Percentiles rank a stretch among this genome's conserved stretches.
Evolutionary conservation across 2,888 invertebrate species (phyloP).

Genomic region (Hermaeophaga mercurialis): DNA sequence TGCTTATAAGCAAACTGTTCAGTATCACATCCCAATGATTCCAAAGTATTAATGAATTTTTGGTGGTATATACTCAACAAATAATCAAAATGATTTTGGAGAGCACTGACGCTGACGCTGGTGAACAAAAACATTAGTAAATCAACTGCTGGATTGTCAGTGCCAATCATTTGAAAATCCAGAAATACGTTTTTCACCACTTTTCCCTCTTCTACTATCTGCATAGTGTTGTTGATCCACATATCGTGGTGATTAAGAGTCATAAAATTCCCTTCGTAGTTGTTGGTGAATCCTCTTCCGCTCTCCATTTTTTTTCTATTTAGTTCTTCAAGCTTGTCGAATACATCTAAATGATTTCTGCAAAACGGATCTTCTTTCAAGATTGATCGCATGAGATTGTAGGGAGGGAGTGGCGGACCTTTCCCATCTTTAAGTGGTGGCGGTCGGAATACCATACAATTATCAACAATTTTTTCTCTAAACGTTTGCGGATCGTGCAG

Average conservation of each 20-base stretch:
- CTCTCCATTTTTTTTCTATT: neutral
- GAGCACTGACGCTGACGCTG: constrained; percentile 14
- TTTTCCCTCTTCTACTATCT: neutral
- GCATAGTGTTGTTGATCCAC: constrained; percentile 30
- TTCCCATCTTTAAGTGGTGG: neutral
- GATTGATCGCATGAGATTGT: neutral
- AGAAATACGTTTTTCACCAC: constrained; percentile 14
- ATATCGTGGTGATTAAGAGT: constrained; percentile 19
- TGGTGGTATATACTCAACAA: constrained; percentile 21
- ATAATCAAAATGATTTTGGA: constrained; percentile 20
- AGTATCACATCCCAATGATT: constrained; percentile 6
- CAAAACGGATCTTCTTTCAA: constrained; percentile 4
- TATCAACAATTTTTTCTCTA: constrained; percentile 48
- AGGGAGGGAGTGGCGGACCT: neutral
- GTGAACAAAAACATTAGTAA: constrained; percentile 14
- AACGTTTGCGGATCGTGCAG: constrained; percentile 55
- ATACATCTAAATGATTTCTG: neutral
- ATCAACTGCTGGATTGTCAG: constrained; percentile 4
- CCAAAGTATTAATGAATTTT: constrained; percentile 16
- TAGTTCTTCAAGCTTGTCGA: neutral
- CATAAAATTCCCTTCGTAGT: neutral
- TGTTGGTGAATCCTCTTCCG: neutral
- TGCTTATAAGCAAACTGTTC: constrained; percentile 45
- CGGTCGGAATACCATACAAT: neutral
- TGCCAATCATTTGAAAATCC: constrained; percentile 20